Evolutionary conservation across 2,888 invertebrate species (phyloP), one percentile per base, ranked within the genome.

Genomic region (Sarcophaga carnaria): DNA sequence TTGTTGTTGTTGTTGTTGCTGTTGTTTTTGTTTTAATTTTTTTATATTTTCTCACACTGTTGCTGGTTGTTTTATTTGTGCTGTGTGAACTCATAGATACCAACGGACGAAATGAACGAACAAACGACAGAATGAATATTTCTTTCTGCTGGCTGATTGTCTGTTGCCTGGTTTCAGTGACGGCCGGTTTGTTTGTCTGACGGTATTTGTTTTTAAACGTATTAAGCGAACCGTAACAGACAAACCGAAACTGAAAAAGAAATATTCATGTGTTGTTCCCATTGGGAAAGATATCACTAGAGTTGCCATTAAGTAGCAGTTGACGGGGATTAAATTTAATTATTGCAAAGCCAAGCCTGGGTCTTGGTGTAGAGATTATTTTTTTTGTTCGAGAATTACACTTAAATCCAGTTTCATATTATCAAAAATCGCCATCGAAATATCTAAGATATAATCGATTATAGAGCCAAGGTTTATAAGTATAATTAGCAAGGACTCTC

Each of bases 81-180:
- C 54, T 54, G 54, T 84, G 80, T 66, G 85, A 86, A 79, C 80
- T 75, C 85, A 76, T 79, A 79, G 79, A 80, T 88, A 69, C 75
- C 64, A 75, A 54, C 72, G 80, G 79, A 72, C 82, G 69, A 74
- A 20, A 78, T 5, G 6, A 27, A 37, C 2, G 37, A 37, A 37
- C 37, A 10, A 37, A 37, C 37, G 37, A 37, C 37, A 2, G 37
- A 37, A 37, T 37, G 37, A 37, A 37, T 83, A 72, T 71, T 64
- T 72, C 25, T 80, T 88, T 86, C 89, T 89, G 90, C 83, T 88
- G 64, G 75, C 88, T 86, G 84, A 89, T 80, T 69, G 80, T 63
- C 54, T 54, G 84, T 49, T 22, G 62, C 60, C 71, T 66, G 10
- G 54, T 80, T 71, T 66, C 63, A 54, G 5, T 54, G 71, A 59